Evolutionary conservation across 2,113 vertebrate genomes (phyloP), one percentile per base, ranked within the genome.

Genomic region (Oncorhynchus mykiss): DNA sequence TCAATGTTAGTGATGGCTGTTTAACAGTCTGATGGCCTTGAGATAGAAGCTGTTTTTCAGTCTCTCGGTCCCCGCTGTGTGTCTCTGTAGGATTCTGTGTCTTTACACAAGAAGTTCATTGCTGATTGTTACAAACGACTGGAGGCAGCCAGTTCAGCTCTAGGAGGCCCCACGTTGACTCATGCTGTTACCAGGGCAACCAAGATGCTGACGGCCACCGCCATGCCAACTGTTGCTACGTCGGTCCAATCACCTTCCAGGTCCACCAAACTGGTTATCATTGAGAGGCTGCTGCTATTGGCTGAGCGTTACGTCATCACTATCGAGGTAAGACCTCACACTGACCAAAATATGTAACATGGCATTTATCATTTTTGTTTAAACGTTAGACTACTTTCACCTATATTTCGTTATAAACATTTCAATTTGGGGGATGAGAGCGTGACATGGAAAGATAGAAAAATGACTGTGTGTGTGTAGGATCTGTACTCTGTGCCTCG

Each of bases 221-320:
- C 98, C 71, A 99, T 99, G 98, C 98, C 98, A 7, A 98, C 97
- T 0, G 98, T 99, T 70, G 98, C 98, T 82, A 99, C 98, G 0
- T 99, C 98, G 78, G 98, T 99, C 81, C 97, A 99, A 83, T 99
- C 98, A 87, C 98, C 98, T 64, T 99, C 98, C 90, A 99, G 98
- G 93, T 99, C 98, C 78, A 99, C 97, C 78, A 99, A 99, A 90
- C 94, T 99, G 85, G 96, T 99, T 76, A 99, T 99, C 91, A 99
- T 99, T 67, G 98, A 99, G 89, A 95, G 98, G 77, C 89, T 99
- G 83, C 93, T 99, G 82, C 93, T 99, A 78, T 81, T 99, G 92
- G 98, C 98, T 76, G 98, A 99, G 81, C 95, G 97, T 86, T 99
- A 99, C 0, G 97, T 99, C 82, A 97, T 99, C 89, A 99, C 98